Percentiles rank a stretch among this genome's conserved stretches.
Evolutionary conservation across 2,888 invertebrate species (phyloP).

Genomic region (Lithophane semibrunnea): DNA sequence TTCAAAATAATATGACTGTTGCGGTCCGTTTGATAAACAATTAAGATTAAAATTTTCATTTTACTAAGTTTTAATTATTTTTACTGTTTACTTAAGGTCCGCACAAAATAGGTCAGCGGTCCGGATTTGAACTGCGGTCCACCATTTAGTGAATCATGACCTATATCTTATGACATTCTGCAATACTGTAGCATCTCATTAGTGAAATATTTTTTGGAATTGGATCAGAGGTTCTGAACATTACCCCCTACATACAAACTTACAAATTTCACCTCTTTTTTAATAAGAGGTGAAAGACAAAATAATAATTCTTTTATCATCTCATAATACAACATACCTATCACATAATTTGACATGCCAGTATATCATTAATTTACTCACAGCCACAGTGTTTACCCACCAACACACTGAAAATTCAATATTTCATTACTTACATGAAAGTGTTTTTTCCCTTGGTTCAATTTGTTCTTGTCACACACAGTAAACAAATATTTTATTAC

Average conservation of each 20-base stretch:
- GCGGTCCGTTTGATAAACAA: no score
- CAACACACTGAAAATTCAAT: not conserved
- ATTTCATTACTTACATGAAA: conserved; percentile 7
- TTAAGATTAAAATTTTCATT: no score
- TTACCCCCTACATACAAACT: not conserved
- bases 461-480: conserved; percentile 24
- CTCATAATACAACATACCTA: no score
- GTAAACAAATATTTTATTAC: conserved; percentile 14
- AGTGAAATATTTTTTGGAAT: not conserved
- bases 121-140: no score
- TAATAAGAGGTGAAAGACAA: no score
- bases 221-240: not conserved
- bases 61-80: no score
- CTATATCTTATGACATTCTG: not conserved
- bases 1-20: no score
- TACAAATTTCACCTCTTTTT: not conserved
- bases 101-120: no score
- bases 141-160: no score
- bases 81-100: no score
- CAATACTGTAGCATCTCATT: not conserved
- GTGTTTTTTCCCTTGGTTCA: not conserved
- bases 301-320: no score
- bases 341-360: not conserved
- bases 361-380: conserved; percentile 14
- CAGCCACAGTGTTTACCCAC: not conserved